Conservation (phyloP, 2,113 vertebrate genomes). For the Clarias gariepinus region DNA sequence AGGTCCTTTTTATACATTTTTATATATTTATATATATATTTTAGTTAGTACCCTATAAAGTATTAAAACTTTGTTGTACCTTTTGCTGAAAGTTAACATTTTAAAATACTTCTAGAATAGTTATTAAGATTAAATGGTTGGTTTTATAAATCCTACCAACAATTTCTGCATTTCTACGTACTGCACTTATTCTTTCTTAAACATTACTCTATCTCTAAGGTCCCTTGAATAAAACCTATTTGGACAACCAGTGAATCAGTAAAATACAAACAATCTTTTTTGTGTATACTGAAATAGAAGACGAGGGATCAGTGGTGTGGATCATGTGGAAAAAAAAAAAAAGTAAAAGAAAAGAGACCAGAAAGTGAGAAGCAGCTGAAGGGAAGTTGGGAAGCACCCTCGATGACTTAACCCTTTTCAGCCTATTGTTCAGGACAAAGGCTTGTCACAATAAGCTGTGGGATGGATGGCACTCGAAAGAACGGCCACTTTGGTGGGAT, state of each 20-base stretch:
- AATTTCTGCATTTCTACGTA: not conserved
- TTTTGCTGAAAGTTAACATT: not conserved
- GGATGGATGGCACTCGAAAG: constrained; percentile 48
- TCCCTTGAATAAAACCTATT: not conserved
- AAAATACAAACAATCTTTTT: not conserved
- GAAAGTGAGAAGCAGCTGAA: constrained; percentile 35
- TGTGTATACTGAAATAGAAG: not conserved
- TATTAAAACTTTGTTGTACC: not conserved
- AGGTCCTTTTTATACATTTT: too few species aligned
- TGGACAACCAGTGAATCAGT: too few species aligned
- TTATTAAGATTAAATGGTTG: not conserved
- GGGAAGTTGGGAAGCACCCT: constrained; percentile 47
- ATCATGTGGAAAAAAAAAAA: constrained; percentile 17
- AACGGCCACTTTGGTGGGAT: constrained; percentile 56
- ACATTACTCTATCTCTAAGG: not conserved
- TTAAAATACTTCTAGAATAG: not conserved
- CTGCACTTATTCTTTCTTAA: not conserved
- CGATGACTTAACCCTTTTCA: constrained; percentile 54
- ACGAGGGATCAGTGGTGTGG: not conserved
- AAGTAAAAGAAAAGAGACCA: not conserved
- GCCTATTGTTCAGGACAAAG: constrained; percentile 56
- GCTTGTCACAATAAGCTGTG: constrained; percentile 49
- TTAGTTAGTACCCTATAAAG: too few species aligned
- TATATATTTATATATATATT: too few species aligned
- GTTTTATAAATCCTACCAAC: not conserved